These are phyloP conservation scores for Drosophila gunungcola DNA, from an alignment of 1,140 invertebrate genomes.

Conservation along the genomic window DNA sequence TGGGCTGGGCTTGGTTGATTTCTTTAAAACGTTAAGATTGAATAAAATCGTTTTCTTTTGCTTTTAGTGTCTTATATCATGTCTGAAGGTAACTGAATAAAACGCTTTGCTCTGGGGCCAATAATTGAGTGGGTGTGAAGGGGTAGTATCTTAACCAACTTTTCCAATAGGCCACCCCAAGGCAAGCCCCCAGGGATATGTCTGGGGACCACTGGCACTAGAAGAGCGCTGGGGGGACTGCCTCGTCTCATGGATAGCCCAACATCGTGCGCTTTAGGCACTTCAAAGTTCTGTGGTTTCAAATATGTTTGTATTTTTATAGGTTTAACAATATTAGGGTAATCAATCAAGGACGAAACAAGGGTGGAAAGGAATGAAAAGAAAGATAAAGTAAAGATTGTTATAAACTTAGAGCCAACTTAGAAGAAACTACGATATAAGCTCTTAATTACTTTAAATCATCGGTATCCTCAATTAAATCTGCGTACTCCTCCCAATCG, in stretches of 20 bases:
- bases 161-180: conserved; percentile 63
- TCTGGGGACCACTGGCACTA: conserved; percentile 54
- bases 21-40: conserved; percentile 43
- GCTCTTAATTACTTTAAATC: conserved; percentile 85
- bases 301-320: conserved; percentile 22
- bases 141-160: conserved; percentile 65
- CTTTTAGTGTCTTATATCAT: conserved; percentile 82
- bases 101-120: conserved; percentile 54
- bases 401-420: conserved; percentile 83
- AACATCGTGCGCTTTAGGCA: conserved; percentile 81
- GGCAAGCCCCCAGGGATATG: conserved; percentile 36
- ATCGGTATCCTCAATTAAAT: conserved; percentile 85
- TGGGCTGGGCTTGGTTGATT: conserved; percentile 10
- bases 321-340: conserved; percentile 52
- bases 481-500: conserved; percentile 84
- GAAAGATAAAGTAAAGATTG: conserved; percentile 71
- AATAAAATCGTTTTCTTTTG: conserved; percentile 51
- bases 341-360: conserved; percentile 64
- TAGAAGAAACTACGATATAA: conserved; percentile 85
- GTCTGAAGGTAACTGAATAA: conserved; percentile 72
- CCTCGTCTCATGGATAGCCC: conserved; percentile 76
- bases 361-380: conserved; percentile 76
- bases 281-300: conserved; percentile 77
- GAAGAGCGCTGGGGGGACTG: conserved; percentile 67
- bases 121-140: conserved; percentile 23